phyloP scores from a whole-genome alignment of 2,113 vertebrate genomes.

The Gambusia holbrooki region DNA sequence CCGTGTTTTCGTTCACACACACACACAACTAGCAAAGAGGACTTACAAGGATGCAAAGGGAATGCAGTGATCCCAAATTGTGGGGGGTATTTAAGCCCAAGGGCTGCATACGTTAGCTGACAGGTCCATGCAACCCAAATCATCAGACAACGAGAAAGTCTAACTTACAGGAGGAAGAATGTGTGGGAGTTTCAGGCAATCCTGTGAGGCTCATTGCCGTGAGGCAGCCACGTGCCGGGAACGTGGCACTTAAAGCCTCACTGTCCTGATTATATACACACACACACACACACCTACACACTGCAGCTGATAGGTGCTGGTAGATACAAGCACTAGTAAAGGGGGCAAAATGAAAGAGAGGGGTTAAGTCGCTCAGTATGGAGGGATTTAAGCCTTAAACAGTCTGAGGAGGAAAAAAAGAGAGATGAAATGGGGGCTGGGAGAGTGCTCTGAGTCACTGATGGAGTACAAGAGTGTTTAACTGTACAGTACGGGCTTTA shows the following conservation, averaged over 20 bases:
- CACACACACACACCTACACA: conserved; percentile 30
- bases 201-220: conserved; percentile 68
- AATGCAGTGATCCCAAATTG: neutral
- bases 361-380: conserved; percentile 82
- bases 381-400: conserved; percentile 81
- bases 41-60: conserved; percentile 5
- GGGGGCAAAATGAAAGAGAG: conserved; percentile 79
- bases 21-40: neutral
- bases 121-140: conserved; percentile 1
- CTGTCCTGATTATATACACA: conserved; percentile 75
- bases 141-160: neutral
- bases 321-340: conserved; percentile 67
- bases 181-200: conserved; percentile 22
- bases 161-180: conserved; percentile 12
- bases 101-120: neutral
- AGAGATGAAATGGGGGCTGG: neutral
- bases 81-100: neutral
- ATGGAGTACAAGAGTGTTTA: conserved; percentile 67
- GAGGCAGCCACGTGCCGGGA: conserved; percentile 76
- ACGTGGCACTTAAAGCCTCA: conserved; percentile 69
- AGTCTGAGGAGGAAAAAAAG: conserved; percentile 38
- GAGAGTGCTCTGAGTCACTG: conserved; percentile 51
- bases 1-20: neutral
- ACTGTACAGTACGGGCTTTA: conserved; percentile 61
- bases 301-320: conserved; percentile 68